These are phyloP conservation scores for Caretta caretta DNA, from an alignment of 2,113 vertebrate genomes.

Conservation along the genomic window DNA sequence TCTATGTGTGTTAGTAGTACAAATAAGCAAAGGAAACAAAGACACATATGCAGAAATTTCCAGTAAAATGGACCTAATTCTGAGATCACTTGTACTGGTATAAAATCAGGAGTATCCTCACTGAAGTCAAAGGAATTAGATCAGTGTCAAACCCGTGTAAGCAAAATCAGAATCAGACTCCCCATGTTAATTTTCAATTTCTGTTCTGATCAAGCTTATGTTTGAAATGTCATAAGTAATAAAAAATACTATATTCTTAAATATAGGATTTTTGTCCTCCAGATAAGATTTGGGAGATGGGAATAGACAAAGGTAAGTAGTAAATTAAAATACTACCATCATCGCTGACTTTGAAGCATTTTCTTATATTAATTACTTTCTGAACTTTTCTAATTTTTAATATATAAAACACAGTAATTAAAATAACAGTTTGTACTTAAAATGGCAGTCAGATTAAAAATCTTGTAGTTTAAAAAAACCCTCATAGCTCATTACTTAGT, in stretches of 20 bases:
- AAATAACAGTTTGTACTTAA: neutral
- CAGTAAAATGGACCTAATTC: neutral
- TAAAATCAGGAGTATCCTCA: neutral
- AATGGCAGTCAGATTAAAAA: neutral
- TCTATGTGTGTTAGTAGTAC: conserved; percentile 17
- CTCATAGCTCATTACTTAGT: neutral
- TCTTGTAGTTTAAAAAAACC: neutral
- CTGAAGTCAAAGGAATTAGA: neutral
- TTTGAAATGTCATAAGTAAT: neutral
- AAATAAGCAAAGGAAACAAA: conserved; percentile 12
- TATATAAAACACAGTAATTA: neutral
- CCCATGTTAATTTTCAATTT: neutral
- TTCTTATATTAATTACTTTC: neutral
- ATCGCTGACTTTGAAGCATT: neutral
- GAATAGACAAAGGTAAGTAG: neutral
- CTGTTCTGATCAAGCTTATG: neutral
- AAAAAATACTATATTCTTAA: neutral
- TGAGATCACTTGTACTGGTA: neutral
- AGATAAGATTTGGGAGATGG: neutral
- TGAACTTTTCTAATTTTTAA: neutral
- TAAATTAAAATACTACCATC: neutral
- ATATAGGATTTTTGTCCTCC: neutral
- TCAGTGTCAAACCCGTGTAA: neutral
- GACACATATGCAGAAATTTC: neutral
- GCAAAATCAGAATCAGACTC: neutral